phyloP scores from a whole-genome alignment of 2,888 invertebrate genomes.

The Lamellibrachia satsuma region DNA sequence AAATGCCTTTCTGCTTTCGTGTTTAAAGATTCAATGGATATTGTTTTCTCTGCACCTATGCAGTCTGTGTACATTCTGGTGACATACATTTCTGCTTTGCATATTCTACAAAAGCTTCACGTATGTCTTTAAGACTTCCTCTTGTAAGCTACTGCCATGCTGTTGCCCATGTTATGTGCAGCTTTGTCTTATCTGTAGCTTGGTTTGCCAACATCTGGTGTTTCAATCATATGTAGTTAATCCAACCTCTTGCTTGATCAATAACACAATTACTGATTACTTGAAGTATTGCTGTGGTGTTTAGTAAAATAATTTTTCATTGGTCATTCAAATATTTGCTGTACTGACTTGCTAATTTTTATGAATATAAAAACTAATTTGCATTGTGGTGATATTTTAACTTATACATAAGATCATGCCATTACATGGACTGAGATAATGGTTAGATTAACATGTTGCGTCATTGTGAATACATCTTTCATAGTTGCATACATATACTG shows the following conservation, averaged over 20 bases:
- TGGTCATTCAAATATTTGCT: neutral
- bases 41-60: neutral
- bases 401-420: neutral
- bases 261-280: neutral
- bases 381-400: conserved; percentile 10
- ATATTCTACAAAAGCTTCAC: neutral
- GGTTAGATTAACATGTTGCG: neutral
- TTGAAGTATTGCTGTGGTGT: conserved; percentile 1
- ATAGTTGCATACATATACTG: neutral
- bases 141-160: neutral
- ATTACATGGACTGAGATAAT: neutral
- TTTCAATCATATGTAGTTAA: neutral
- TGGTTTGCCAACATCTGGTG: neutral
- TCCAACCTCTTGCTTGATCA: neutral
- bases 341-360: neutral
- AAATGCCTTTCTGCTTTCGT: neutral
- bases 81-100: neutral
- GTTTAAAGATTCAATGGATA: neutral
- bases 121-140: neutral
- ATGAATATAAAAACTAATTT: conserved; percentile 1
- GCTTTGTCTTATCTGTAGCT: neutral
- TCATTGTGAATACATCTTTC: neutral
- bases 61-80: neutral
- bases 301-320: neutral
- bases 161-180: neutral